Evolutionary conservation across 2,888 invertebrate genomes (phyloP).

Genomic region (Orthonevra nobilis): DNA sequence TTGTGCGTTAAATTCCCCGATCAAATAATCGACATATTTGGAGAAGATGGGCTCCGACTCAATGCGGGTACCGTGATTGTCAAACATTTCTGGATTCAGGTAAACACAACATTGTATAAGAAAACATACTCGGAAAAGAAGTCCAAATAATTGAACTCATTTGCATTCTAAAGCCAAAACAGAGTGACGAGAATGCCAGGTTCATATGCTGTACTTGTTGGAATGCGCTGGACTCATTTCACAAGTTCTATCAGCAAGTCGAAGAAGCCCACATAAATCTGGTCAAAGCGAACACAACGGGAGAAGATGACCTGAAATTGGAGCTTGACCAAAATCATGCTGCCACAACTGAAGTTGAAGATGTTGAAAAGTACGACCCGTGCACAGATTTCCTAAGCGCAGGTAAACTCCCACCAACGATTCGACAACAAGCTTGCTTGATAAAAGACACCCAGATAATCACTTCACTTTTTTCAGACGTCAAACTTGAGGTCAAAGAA

Average conservation of each 20-base stretch:
- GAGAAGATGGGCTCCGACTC: slow-evolving; percentile 71
- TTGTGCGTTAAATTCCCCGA: slow-evolving; percentile 72
- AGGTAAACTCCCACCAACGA: too few relatives aligned
- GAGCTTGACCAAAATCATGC: slow-evolving; percentile 17
- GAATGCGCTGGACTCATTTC: slow-evolving; percentile 74
- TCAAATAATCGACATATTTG: slow-evolving; percentile 71
- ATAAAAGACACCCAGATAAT: too few relatives aligned
- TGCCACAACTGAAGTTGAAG: slow-evolving; percentile 1
- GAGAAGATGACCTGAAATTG: slow-evolving; percentile 28
- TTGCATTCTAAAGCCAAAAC: slow-evolving; percentile 44
- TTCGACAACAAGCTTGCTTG: too few relatives aligned
- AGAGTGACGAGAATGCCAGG: slow-evolving; percentile 36
- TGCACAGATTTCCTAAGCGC: slow-evolving; percentile 32
- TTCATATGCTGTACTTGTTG: slow-evolving; percentile 74
- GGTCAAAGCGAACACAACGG: slow-evolving; percentile 40
- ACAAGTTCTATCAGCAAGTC: slow-evolving; percentile 74
- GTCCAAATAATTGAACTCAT: background rate
- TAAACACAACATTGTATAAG: slow-evolving; percentile 39
- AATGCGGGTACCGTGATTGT: slow-evolving; percentile 72
- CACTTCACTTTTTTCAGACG: slow-evolving; percentile 56
- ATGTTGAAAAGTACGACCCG: slow-evolving; percentile 24
- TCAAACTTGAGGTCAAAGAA: slow-evolving; percentile 55
- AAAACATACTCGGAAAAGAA: background rate
- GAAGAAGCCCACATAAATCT: slow-evolving; percentile 72
- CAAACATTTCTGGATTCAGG: slow-evolving; percentile 74